Conservation (phyloP, 2,113 vertebrate species). For the Hemibagrus wyckioides region DNA sequence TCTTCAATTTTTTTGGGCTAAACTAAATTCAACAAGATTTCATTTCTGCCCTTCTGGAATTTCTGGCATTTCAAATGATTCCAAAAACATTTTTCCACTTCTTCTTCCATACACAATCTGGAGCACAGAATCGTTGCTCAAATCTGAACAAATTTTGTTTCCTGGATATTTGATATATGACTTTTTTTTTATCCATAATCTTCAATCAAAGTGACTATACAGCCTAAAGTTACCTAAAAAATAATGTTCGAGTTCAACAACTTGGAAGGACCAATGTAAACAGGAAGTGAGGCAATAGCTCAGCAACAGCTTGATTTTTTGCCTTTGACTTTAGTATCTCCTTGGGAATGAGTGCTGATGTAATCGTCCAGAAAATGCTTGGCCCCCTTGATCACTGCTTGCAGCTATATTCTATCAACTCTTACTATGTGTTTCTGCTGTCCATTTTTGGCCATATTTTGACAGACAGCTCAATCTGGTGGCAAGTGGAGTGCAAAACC, state of each 20-base stretch:
- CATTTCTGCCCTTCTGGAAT: neutral
- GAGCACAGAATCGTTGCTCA: neutral
- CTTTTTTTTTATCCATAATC: neutral
- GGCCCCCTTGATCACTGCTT: neutral
- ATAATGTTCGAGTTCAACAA: neutral
- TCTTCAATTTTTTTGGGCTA: neutral
- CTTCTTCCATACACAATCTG: neutral
- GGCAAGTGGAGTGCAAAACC: conserved; percentile 66
- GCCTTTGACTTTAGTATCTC: neutral
- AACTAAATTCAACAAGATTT: neutral
- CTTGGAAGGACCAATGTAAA: neutral
- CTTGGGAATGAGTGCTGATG: neutral
- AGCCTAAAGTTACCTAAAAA: too few species aligned
- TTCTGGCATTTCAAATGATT: neutral
- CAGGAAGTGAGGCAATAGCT: neutral
- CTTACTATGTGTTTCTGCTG: neutral
- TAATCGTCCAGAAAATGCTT: neutral
- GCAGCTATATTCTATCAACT: neutral
- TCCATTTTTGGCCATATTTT: conserved; percentile 58
- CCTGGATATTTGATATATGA: neutral
- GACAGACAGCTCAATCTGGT: conserved; percentile 69
- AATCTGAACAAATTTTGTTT: neutral
- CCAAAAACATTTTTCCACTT: too few species aligned
- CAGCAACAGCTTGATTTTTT: neutral
- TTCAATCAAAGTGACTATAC: neutral